Evolutionary conservation across 1,140 invertebrate species (phyloP).

Genomic region (Musca vetustissima): DNA sequence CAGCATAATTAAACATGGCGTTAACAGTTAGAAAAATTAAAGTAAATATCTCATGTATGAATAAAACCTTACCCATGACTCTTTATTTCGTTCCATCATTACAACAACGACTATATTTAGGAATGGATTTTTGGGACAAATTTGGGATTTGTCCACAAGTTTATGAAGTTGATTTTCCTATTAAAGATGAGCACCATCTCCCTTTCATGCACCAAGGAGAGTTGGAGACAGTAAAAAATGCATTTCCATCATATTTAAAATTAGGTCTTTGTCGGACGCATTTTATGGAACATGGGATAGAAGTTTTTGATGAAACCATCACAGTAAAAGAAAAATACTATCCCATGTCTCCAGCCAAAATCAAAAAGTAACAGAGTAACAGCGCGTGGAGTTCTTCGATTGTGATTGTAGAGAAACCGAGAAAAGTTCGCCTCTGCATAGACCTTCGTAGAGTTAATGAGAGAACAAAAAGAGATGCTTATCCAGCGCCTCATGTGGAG

Average conservation of each 20-base stretch:
- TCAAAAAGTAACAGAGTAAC: background rate
- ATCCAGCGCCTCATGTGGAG: no score
- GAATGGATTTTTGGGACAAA: no score
- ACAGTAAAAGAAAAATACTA: background rate
- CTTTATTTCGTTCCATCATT: no score
- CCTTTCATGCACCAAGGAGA: no score
- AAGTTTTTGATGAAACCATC: background rate
- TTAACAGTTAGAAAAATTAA: no score
- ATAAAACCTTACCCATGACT: no score
- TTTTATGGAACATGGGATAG: background rate
- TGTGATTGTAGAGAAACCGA: background rate
- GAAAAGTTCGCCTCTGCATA: background rate
- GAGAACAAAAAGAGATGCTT: background rate
- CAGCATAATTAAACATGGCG: no score
- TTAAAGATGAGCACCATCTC: no score
- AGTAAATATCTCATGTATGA: no score
- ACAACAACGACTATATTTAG: no score
- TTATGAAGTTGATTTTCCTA: no score
- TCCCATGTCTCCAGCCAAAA: background rate
- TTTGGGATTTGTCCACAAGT: no score
- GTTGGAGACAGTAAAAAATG: background rate
- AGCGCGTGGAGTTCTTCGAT: background rate
- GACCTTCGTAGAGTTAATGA: background rate
- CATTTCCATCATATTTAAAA: conserved; percentile 1
- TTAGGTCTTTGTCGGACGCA: background rate